These are phyloP conservation scores for Brachionus plicatilis DNA, from an alignment of 1,140 invertebrate genomes.

Conservation along the genomic window DNA sequence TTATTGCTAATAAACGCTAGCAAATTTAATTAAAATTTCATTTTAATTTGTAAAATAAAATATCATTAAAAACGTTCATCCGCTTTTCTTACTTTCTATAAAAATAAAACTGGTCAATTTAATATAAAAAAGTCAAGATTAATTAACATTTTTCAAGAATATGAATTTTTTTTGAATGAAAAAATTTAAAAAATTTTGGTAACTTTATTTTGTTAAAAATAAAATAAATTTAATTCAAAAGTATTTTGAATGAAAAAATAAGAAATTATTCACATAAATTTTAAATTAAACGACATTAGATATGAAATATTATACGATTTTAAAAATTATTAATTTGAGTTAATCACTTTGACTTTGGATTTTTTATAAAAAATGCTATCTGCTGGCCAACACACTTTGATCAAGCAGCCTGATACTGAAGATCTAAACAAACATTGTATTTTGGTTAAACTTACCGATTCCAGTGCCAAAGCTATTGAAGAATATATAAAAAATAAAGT, in stretches of 20 bases:
- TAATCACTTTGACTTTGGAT: neutral
- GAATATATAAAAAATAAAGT: conserved; percentile 33
- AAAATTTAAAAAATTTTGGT: neutral
- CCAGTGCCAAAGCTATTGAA: conserved; percentile 32
- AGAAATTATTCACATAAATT: neutral
- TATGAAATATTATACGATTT: neutral
- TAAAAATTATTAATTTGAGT: neutral
- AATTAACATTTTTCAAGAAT: neutral
- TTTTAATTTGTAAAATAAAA: neutral
- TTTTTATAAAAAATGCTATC: neutral
- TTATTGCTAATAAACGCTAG: neutral
- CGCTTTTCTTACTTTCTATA: neutral
- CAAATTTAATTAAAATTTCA: neutral
- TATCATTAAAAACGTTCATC: neutral
- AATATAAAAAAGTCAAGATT: neutral
- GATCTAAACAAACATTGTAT: conserved; percentile 27
- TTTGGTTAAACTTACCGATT: conserved; percentile 30
- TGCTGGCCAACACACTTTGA: conserved; percentile 30
- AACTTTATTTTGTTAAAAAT: conserved; percentile 2
- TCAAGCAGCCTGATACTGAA: conserved; percentile 1
- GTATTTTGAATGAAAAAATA: neutral
- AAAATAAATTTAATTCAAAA: neutral
- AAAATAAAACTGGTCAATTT: neutral
- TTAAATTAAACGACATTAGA: neutral
- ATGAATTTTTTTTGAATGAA: neutral